These are phyloP conservation scores for Nautilus pompilius DNA, from an alignment of 1,140 invertebrate genomes.

Conservation along the genomic window DNA sequence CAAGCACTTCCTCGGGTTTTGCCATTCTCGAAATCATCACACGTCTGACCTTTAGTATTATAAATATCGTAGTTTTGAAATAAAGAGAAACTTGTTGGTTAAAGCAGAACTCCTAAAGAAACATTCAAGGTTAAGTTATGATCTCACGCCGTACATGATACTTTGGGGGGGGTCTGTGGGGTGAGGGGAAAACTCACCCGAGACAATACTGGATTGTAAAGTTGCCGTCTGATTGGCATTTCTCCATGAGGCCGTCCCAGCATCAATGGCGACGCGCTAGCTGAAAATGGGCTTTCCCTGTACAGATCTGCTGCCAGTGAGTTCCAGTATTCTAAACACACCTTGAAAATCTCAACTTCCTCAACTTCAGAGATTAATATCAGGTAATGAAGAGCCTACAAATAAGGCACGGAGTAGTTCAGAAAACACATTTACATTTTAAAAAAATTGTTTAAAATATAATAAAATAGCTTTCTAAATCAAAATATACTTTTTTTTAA, in stretches of 20 bases:
- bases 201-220: conserved; percentile 50
- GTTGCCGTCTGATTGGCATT: conserved; percentile 41
- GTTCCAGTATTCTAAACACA: conserved; percentile 99
- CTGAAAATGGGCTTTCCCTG: conserved; percentile 60
- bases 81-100: too few species aligned
- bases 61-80: too few species aligned
- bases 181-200: conserved; percentile 45
- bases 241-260: conserved; percentile 43
- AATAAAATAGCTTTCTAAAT: too few species aligned
- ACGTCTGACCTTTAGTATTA: conserved; percentile 78
- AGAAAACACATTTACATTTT: too few species aligned
- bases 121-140: too few species aligned
- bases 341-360: conserved; percentile 99
- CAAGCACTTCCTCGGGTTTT: conserved; percentile 99
- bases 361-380: conserved; percentile 98
- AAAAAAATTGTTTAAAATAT: too few species aligned
- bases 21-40: conserved; percentile 99
- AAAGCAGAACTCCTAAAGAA: too few species aligned
- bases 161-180: too few species aligned
- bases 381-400: conserved; percentile 83
- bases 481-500: too few species aligned
- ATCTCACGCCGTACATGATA: too few species aligned
- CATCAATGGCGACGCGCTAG: conserved; percentile 34
- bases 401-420: too few species aligned
- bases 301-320: conserved; percentile 87